Base-by-base conservation (phyloP, 2,888 invertebrate species). In the Polietes domitor region DNA sequence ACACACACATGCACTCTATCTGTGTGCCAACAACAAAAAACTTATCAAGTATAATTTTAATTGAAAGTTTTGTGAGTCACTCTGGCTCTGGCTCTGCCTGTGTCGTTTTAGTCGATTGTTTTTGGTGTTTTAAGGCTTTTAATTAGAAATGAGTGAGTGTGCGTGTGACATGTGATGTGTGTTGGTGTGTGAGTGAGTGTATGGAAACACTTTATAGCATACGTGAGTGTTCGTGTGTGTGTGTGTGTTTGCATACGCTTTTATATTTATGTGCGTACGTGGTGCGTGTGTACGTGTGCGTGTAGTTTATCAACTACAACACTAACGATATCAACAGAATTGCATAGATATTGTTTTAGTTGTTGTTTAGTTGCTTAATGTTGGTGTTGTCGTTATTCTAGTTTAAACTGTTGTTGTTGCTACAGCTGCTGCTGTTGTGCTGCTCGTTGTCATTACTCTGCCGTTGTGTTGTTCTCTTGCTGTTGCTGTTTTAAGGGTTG, bases 321-420 rank as follows among this genome's bases (percentile, higher is more conserved):
- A 21, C 19, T 41, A 19, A 32, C n/a, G 26, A 53, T 24, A 55
- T 28, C 63, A 77, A 61, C 63, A 32, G 28, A 75, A 79, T 24
- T 68, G 47, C 68, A 6, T 50, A 43, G 65, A 41, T 68, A 70
- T 70, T 70, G 12, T 58, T 58, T 58, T 58, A 58, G 58, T 50
- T 70, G 50, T 28, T 68, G 68, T 21, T 70, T 70, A 50, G 50
- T 28, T 68, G 68, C 21, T 70, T 70, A 50, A 53, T 53, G 53
- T 53, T 4, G 21, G 19, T 2, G 50, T 53, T 21, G 53, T 19
- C 53, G 53, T n/a, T 61, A 28, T 82, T 50, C 77, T 72, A 43
- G 61, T 32, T 32, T 19, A 24, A 61, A 3, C 24, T 74, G 12
- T 63, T 78, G 43, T 77, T 77, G 47, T 32, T 15, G 71, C 50